Conservation (phyloP, 2,888 invertebrate genomes). For the Drosophila koepferae region DNA sequence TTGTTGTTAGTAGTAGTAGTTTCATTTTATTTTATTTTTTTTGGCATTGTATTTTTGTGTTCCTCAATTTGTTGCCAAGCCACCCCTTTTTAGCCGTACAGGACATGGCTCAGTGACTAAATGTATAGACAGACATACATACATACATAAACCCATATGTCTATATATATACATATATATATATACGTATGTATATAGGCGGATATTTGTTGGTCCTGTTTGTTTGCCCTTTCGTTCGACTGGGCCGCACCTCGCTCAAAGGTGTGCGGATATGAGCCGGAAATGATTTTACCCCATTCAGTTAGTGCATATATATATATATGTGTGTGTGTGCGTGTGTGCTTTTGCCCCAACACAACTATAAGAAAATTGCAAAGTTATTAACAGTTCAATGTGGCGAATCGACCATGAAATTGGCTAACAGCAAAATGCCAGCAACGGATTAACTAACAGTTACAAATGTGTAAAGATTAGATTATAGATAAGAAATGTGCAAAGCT, state of each 20-base stretch:
- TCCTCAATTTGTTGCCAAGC: slow-evolving; percentile 44
- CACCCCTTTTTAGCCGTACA: slow-evolving; percentile 64
- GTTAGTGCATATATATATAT: slow-evolving; percentile 6
- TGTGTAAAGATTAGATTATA: not conserved
- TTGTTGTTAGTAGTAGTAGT: slow-evolving; percentile 1
- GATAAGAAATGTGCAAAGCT: not conserved
- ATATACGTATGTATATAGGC: not conserved
- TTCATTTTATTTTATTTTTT: slow-evolving; percentile 10
- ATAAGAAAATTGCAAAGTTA: slow-evolving; percentile 31
- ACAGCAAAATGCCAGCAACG: slow-evolving; percentile 2
- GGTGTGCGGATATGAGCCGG: slow-evolving; percentile 69
- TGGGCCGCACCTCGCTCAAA: slow-evolving; percentile 49
- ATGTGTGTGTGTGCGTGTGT: not conserved
- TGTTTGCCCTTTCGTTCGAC: slow-evolving; percentile 36
- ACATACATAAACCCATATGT: not conserved
- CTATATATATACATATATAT: too few species aligned
- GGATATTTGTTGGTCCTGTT: slow-evolving; percentile 27
- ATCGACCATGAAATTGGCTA: slow-evolving; percentile 26
- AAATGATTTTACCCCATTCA: slow-evolving; percentile 70
- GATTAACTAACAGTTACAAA: slow-evolving; percentile 23
- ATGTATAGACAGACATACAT: not conserved
- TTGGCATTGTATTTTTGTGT: slow-evolving; percentile 35
- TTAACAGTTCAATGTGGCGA: slow-evolving; percentile 4
- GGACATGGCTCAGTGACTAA: slow-evolving; percentile 60
- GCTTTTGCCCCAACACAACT: not conserved